Conservation (phyloP, 2,797 vertebrate genomes). For the Todus mexicanus region DNA sequence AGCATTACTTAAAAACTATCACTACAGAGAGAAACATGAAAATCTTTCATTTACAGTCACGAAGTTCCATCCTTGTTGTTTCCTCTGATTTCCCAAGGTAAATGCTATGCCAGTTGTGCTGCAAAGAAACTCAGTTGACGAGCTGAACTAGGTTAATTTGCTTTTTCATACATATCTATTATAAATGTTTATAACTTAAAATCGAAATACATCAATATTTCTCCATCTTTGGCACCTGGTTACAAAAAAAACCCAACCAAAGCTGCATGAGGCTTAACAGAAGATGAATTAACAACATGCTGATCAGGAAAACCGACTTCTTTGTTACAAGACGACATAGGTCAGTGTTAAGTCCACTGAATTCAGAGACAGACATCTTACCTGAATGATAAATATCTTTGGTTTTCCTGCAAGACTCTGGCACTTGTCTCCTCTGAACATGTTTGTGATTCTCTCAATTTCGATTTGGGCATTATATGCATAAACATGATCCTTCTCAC, state of each 20-base stretch:
- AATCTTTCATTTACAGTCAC: background rate
- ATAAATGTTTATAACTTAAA: background rate
- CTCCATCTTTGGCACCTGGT: background rate
- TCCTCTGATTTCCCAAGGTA: background rate
- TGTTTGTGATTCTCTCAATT: slow-evolving; percentile 79
- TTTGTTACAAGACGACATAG: background rate
- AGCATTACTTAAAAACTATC: background rate
- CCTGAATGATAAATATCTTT: slow-evolving; percentile 97
- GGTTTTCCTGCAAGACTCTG: slow-evolving; percentile 90
- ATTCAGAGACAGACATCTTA: slow-evolving; percentile 60
- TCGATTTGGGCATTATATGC: slow-evolving; percentile 81
- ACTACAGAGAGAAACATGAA: background rate
- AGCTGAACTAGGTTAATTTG: background rate
- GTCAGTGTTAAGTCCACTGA: background rate
- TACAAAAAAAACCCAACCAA: background rate
- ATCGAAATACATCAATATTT: background rate
- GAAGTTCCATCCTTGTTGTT: background rate
- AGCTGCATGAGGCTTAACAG: background rate
- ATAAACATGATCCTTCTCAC: slow-evolving; percentile 85
- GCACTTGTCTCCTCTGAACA: slow-evolving; percentile 91
- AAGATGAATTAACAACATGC: background rate
- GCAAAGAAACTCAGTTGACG: background rate
- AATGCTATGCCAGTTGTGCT: background rate
- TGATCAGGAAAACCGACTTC: background rate
- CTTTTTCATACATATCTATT: background rate